Evolutionary conservation across 37 sponge, comb jelly and placozoan genomes (phyloP), one percentile per base, ranked within the genome.

Genomic region (Halichondria panicea): DNA sequence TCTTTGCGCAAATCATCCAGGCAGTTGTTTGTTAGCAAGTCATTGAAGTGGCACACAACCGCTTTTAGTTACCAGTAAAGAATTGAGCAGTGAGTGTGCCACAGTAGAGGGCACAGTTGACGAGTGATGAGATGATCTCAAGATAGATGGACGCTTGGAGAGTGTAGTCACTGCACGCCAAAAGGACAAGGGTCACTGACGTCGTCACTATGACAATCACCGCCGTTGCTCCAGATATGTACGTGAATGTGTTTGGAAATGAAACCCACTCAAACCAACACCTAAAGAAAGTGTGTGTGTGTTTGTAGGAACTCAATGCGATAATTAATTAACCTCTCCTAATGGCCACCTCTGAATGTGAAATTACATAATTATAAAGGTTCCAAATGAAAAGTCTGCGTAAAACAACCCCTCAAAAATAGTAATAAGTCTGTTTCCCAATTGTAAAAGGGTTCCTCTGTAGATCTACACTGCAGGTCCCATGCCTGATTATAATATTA

Each of bases 231-330:
- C 45, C 75, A n/a, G 63, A 61, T 19, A 81, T 4, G 54, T 59
- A 81, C 18, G 72, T 71, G 81, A 81, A 61, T 21, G 38, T 42
- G 40, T 43, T 81, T 28, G 81, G 81, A 36, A 81, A 81, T 9
- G 48, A 15, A n/a, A 2, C 57, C 6, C 38, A 41, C 65, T 81
- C 81, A 48, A 81, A 30, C 81, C 81, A 81, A 31, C 81, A 81
- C 9, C 81, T 81, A 31, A 4, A n/a, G 71, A 9, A 35, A 30
- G 63, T 34, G 63, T 27, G 63, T 19, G 31, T 34, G 63, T 48
- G 52, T 48, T 11, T 48, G 52, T 48, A 15, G 11, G 52, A 15
- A 18, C 11, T 48, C 11, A 18, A 15, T 18, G 52, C 52, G 15
- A 11, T 15, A 48, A 18, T 18, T 11, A 48, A 48, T 18, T 48